Percentiles rank a stretch among this genome's conserved stretches.
Conservation (phyloP, 2,888 invertebrate species). For the Euclidia mi region DNA sequence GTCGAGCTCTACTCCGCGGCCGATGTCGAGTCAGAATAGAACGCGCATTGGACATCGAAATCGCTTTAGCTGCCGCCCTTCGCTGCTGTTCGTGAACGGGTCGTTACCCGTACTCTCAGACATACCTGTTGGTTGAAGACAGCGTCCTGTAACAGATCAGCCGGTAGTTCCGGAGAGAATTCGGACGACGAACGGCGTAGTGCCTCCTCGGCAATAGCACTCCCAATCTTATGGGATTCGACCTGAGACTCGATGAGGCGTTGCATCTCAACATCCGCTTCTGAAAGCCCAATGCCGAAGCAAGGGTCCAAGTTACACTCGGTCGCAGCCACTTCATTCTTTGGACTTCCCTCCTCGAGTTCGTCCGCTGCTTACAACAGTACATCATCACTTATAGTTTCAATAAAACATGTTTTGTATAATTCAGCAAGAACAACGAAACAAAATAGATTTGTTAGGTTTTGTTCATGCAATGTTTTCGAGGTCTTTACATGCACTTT, state of each 20-base stretch:
- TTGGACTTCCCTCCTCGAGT: conserved; percentile 5
- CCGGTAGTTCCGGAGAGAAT: conserved; percentile 69
- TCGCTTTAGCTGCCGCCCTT: too few species aligned
- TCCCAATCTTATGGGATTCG: conserved; percentile 96
- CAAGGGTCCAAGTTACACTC: conserved; percentile 24
- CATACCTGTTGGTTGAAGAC: conserved; percentile 72
- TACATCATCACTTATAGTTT: conserved; percentile 2
- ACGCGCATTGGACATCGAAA: too few species aligned
- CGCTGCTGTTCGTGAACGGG: too few species aligned
- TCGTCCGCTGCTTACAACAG: conserved; percentile 24
- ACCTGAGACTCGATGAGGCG: conserved; percentile 93
- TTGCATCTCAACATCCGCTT: conserved; percentile 91
- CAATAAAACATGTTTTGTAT: not conserved
- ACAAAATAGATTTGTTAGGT: not conserved
- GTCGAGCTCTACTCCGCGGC: too few species aligned
- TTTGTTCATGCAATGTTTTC: not conserved
- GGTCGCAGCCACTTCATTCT: conserved; percentile 2
- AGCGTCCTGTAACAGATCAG: conserved; percentile 72
- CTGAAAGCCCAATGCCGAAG: conserved; percentile 65
- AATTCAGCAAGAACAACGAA: not conserved
- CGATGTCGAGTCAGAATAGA: too few species aligned
- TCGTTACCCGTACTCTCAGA: not conserved
- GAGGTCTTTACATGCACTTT: not conserved
- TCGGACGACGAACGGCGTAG: conserved; percentile 74
- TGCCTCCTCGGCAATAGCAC: conserved; percentile 95